Evolutionary conservation across 2,888 invertebrate genomes (phyloP).

Genomic region (Oegoconia quadripuncta): DNA sequence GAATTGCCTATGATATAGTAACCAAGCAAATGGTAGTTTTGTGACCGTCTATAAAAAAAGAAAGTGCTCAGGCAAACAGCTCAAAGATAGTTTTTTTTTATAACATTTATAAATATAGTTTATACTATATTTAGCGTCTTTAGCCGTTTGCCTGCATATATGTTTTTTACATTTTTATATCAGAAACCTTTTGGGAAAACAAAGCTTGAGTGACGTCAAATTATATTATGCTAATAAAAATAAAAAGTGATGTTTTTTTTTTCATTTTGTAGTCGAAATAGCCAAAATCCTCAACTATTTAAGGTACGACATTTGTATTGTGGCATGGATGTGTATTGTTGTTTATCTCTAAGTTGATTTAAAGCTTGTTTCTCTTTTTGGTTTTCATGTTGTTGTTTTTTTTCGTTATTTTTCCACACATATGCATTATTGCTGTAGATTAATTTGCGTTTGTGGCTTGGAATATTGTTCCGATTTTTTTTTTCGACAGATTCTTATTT

Average conservation of each 20-base stretch:
- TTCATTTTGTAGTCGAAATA: constrained; percentile 35
- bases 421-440: constrained; percentile 39
- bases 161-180: constrained; percentile 44
- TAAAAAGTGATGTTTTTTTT: constrained; percentile 31
- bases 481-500: constrained; percentile 4
- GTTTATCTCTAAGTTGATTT: constrained; percentile 17
- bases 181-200: constrained; percentile 28
- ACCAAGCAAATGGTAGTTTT: too few species aligned
- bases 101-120: not conserved
- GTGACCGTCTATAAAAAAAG: too few species aligned
- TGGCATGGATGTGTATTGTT: constrained; percentile 52
- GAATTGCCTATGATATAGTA: too few species aligned
- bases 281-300: constrained; percentile 1
- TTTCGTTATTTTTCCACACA: constrained; percentile 49
- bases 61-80: too few species aligned
- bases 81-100: not conserved
- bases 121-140: not conserved
- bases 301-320: constrained; percentile 44
- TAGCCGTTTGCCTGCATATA: not conserved
- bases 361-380: constrained; percentile 20
- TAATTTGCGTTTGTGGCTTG: constrained; percentile 13
- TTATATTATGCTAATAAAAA: constrained; percentile 63
- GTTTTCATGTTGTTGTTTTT: constrained; percentile 23
- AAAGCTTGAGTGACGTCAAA: constrained; percentile 57
- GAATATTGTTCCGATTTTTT: constrained; percentile 6